These are phyloP conservation scores for Podilymbus podiceps DNA, from an alignment of 2,113 vertebrate genomes.

Conservation along the genomic window DNA sequence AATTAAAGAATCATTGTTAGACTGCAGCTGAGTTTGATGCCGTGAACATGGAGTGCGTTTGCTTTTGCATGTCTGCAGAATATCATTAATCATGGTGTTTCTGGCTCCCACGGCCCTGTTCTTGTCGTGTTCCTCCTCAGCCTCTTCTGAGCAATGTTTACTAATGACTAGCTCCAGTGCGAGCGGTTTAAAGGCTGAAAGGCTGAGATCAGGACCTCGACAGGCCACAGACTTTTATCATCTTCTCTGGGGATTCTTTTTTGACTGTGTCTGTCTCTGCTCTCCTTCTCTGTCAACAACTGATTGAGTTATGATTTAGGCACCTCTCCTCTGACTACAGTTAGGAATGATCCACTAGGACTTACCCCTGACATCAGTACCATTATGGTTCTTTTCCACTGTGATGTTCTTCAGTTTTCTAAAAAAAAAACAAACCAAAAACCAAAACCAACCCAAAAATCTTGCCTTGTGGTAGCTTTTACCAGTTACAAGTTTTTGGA, in stretches of 20 bases:
- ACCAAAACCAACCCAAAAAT: not conserved
- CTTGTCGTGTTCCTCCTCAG: not conserved
- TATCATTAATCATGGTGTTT: constrained; percentile 33
- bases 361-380: not conserved
- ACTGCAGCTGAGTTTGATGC: not conserved
- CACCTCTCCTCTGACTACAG: not conserved
- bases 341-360: not conserved
- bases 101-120: not conserved
- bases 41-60: not conserved
- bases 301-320: not conserved
- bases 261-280: not conserved
- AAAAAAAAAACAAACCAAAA: not conserved
- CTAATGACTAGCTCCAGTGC: not conserved
- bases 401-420: not conserved
- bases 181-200: not conserved
- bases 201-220: not conserved
- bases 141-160: constrained; percentile 27
- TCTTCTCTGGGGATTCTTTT: not conserved
- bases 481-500: not conserved
- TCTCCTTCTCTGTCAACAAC: not conserved
- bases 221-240: not conserved
- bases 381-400: not conserved
- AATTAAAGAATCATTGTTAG: constrained; percentile 26
- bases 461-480: not conserved
- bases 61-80: constrained; percentile 38